These are phyloP conservation scores for Metacarcinus magister DNA, from an alignment of 2,888 invertebrate genomes.

Conservation along the genomic window DNA sequence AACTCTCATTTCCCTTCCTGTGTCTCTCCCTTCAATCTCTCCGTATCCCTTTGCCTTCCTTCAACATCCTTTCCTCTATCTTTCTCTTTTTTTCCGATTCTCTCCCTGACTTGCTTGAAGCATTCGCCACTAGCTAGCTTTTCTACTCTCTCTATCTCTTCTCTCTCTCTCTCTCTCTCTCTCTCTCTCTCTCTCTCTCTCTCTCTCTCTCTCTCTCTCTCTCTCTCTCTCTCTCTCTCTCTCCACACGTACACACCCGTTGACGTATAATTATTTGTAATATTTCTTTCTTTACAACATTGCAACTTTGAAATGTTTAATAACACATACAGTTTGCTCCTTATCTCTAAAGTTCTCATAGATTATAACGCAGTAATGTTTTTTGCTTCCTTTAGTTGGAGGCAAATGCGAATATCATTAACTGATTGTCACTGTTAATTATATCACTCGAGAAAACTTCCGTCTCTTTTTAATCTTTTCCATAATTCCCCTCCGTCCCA, in stretches of 20 bases:
- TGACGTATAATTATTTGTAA: not conserved
- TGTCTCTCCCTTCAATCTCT: constrained; percentile 2
- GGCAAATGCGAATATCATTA: not conserved
- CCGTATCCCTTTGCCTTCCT: not conserved
- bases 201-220: constrained; percentile 51
- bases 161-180: constrained; percentile 38
- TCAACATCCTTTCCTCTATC: not conserved
- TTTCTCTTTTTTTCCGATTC: not conserved
- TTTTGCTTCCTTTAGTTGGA: not conserved
- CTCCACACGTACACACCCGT: not conserved
- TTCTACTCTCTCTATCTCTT: constrained; percentile 12
- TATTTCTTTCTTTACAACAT: not conserved
- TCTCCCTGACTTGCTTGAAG: not conserved
- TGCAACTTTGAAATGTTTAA: not conserved
- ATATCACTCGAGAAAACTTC: not conserved
- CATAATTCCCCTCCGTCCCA: not conserved
- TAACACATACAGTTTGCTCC: not conserved
- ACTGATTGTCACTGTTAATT: not conserved
- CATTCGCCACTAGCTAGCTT: not conserved
- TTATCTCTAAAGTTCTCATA: not conserved
- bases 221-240: constrained; percentile 57
- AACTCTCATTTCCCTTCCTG: constrained; percentile 32
- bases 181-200: constrained; percentile 42
- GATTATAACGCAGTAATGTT: not conserved
- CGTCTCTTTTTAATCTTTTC: not conserved